Base-by-base conservation (phyloP, 2,888 invertebrate genomes). In the Drosophila infuscata region DNA sequence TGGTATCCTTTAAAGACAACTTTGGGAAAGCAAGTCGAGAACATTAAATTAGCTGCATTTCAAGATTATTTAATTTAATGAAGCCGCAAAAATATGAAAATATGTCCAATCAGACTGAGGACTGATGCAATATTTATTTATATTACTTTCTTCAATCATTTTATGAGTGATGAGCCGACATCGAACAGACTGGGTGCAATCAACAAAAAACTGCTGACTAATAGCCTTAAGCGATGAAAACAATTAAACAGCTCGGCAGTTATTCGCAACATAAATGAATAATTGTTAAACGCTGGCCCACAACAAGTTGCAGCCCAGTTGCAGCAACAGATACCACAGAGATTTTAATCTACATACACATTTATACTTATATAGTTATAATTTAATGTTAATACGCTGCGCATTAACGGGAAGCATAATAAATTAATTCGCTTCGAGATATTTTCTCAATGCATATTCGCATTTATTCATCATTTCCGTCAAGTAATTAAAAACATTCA, bases 401-500 rank as follows among this genome's bases (percentile, higher is more conserved):
- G 53, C 70, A 87, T 78, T 87, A 87, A 81, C 69, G 49, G 58
- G 46, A 68, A 58, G 70, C 69, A 77, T 73, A 78, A 85, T 78
- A 79, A 76, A 78, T 85, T 74, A 78, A 85, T 52, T 33, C 65
- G 67, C 52, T 63, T 58, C 57, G 69, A 76, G 72, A 57, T 65
- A 29, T 43, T 53, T 46, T 41, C 36, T 30, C 41, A 32, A 17
- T 64, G 38, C 54, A 48, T 53, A 29, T 59, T 48, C 52, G 65
- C 60, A 56, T 41, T 60, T 70, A 25, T 17, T 25, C 62, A 57
- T 64, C 43, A 69, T 69, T 70, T 72, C 74, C 79, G 76, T 56
- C 76, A 82, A 75, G 85, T 79, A 76, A 82, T 82, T 82, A 82
- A 82, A 79, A 82, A 59, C 67, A 58, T 38, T 36, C 32, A 25